phyloP scores from a whole-genome alignment of 2,888 invertebrate genomes.

The Proisotoma minuta region DNA sequence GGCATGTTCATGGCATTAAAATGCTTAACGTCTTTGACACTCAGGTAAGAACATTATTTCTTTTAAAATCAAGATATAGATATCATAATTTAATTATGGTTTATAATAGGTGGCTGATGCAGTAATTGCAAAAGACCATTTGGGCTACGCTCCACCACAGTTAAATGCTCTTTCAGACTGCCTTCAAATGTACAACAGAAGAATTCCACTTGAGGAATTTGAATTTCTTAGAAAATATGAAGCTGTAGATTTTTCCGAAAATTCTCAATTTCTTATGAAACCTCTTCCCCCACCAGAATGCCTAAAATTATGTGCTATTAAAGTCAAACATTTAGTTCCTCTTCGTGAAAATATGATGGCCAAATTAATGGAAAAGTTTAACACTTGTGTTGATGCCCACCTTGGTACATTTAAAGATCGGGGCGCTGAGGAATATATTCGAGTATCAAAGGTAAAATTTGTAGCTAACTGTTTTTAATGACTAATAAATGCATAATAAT shows the following conservation, averaged over 20 bases:
- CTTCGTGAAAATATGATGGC: constrained; percentile 32
- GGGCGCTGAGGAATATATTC: constrained; percentile 15
- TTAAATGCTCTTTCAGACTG: constrained; percentile 29
- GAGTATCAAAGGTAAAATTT: constrained; percentile 22
- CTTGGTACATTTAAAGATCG: constrained; percentile 22
- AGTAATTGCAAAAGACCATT: constrained; percentile 19
- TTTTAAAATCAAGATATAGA: neutral
- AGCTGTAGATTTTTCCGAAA: constrained; percentile 20
- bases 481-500: neutral
- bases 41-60: constrained; percentile 55
- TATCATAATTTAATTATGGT: neutral
- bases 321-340: constrained; percentile 38
- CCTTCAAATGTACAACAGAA: constrained; percentile 24
- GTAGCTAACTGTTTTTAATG: too few relatives aligned
- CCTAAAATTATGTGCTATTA: constrained; percentile 35
- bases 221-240: constrained; percentile 36
- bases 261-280: constrained; percentile 28
- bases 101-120: constrained; percentile 32
- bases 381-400: constrained; percentile 25
- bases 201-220: constrained; percentile 35
- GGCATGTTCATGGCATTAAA: constrained; percentile 58
- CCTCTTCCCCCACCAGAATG: constrained; percentile 35
- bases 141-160: constrained; percentile 19
- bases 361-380: constrained; percentile 25
- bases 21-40: constrained; percentile 61